Base-by-base conservation (phyloP, 1,140 invertebrate genomes). In the Euwallacea similis region DNA sequence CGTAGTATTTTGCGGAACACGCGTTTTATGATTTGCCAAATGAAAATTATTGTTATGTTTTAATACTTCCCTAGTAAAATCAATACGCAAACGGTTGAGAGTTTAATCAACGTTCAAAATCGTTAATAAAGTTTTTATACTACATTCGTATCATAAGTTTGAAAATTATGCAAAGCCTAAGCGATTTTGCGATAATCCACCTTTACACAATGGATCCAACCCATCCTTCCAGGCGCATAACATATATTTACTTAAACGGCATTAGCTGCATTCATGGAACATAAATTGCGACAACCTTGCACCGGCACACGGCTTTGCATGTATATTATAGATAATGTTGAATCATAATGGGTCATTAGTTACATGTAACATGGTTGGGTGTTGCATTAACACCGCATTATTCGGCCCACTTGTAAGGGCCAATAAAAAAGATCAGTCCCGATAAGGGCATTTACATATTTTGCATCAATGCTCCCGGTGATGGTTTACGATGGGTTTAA, bases 291-390 rank as follows among this genome's bases (percentile, higher is more conserved):
- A 58, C 68, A 64, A 69, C 60, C 56, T 63, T 70, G 61, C 55
- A 47, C 53, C 55, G 33, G 46, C 67, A 33, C 21, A 69, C 47
- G 41, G 63, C 63, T 54, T 60, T 54, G 62, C 69, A 66, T 71
- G 63, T 71, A 42, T 71, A 71, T 63, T 71, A 47, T 64, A 61
- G 63, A 71, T 71, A 71, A 71, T 66, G 69, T 71, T 65, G 62
- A 58, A 66, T 50, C 54, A 71, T 71, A 71, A 71, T 64, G 62
- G 63, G 53, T 59, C 63, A 66, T 71, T 71, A 71, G 55, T 66
- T 44, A 71, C 55, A 66, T 71, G 66, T 71, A 66, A 71, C 54
- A 61, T n/a, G 50, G 44, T 59, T 58, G 42, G 54, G 46, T 62
- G 67, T 65, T 58, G 13, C 55, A 70, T 70, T 70, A 70, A 64